Conservation (phyloP, 2,888 invertebrate species). For the Apamea anceps region DNA sequence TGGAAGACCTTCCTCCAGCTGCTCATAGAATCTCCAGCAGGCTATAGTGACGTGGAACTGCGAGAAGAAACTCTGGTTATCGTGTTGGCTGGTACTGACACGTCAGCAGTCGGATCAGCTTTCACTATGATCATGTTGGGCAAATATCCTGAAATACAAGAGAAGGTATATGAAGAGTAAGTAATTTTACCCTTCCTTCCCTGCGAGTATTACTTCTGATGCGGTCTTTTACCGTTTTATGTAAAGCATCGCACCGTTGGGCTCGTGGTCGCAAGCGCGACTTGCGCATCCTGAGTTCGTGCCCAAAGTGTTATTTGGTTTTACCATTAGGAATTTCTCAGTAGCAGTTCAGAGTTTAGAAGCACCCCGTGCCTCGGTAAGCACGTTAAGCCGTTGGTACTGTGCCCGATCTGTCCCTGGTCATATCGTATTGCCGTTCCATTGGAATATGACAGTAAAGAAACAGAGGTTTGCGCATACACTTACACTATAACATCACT, state of each 20-base stretch:
- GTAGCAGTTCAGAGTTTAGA: no score
- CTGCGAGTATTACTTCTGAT: not conserved
- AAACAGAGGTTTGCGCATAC: not conserved
- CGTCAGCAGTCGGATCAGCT: slow-evolving; percentile 72
- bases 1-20: slow-evolving; percentile 72
- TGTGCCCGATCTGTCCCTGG: not conserved
- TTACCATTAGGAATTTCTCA: not conserved
- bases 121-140: slow-evolving; percentile 73
- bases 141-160: slow-evolving; percentile 71
- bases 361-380: no score
- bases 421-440: not conserved
- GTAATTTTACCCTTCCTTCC: slow-evolving; percentile 26
- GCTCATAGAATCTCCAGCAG: slow-evolving; percentile 68
- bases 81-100: slow-evolving; percentile 78
- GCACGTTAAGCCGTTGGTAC: no score
- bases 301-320: not conserved
- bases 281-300: not conserved
- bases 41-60: slow-evolving; percentile 69
- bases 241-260: not conserved
- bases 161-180: slow-evolving; percentile 75
- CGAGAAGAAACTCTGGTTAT: slow-evolving; percentile 76
- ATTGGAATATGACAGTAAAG: not conserved
- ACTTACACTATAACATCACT: not conserved
- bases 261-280: no score
- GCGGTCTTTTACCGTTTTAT: not conserved